Percentiles rank a stretch among this genome's conserved stretches.
Evolutionary conservation across 2,797 vertebrate species (phyloP).

Genomic region (Moxostoma hubbsi): DNA sequence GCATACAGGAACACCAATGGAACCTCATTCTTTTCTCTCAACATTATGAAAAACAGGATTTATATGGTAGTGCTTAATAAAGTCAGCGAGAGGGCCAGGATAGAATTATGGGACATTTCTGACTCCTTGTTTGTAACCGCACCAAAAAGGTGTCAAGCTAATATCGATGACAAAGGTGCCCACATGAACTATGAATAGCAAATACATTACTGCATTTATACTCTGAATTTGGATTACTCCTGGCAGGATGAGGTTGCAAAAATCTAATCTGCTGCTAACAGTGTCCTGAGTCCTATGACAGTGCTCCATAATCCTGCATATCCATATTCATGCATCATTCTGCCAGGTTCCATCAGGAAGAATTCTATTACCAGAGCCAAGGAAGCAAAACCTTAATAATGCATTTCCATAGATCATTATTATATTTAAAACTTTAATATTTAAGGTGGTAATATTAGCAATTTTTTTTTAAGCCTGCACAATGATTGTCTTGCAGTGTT

Average conservation of each 20-base stretch:
- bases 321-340: slow-evolving; percentile 36
- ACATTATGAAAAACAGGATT: slow-evolving; percentile 27
- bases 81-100: slow-evolving; percentile 46
- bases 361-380: slow-evolving; percentile 44
- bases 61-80: slow-evolving; percentile 49
- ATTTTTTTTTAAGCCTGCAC: not conserved
- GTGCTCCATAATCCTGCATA: slow-evolving; percentile 38
- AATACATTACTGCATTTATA: slow-evolving; percentile 49
- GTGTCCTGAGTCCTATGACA: slow-evolving; percentile 39
- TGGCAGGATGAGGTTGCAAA: slow-evolving; percentile 45
- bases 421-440: slow-evolving; percentile 30
- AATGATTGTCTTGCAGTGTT: not conserved
- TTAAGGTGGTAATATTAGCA: not conserved
- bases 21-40: slow-evolving; percentile 13
- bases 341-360: slow-evolving; percentile 44
- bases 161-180: slow-evolving; percentile 61
- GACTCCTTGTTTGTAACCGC: slow-evolving; percentile 43
- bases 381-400: slow-evolving; percentile 44
- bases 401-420: slow-evolving; percentile 30
- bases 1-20: slow-evolving; percentile 25
- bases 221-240: slow-evolving; percentile 52
- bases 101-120: slow-evolving; percentile 49
- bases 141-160: slow-evolving; percentile 57
- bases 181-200: slow-evolving; percentile 57
- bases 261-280: slow-evolving; percentile 47